A percentile compares a stretch with the other conserved stretches of the same genome.
These are phyloP conservation scores for Tetramorium alpestre DNA, from an alignment of 1,140 invertebrate genomes.

Conservation along the genomic window DNA sequence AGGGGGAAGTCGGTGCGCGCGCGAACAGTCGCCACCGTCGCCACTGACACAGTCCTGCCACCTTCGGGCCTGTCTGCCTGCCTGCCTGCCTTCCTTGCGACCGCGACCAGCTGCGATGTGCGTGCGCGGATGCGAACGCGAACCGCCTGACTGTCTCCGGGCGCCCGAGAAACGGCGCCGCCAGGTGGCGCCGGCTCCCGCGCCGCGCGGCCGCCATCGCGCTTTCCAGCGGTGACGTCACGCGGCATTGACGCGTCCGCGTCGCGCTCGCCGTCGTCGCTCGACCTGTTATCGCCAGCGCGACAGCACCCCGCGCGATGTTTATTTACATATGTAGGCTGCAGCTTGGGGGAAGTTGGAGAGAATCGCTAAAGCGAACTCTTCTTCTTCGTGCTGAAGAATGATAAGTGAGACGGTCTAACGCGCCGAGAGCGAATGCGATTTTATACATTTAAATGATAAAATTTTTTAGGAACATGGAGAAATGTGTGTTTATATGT, in stretches of 20 bases:
- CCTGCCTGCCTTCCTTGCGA: conserved; percentile 12
- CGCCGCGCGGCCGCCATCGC: not conserved
- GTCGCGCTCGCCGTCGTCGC: too few relatives aligned
- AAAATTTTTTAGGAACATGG: not conserved
- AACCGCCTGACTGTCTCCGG: conserved; percentile 2
- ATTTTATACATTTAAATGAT: not conserved
- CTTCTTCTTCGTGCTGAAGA: too few relatives aligned
- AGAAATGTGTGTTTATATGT: not conserved
- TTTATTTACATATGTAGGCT: not conserved
- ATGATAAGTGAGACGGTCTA: too few relatives aligned
- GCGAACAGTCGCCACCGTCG: conserved; percentile 71
- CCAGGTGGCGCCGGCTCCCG: conserved; percentile 44
- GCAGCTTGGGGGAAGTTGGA: not conserved
- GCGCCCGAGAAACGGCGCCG: not conserved
- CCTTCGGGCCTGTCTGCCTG: conserved; percentile 42
- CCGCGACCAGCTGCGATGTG: conserved; percentile 2
- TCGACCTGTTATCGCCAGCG: not conserved
- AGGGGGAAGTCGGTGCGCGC: conserved; percentile 2
- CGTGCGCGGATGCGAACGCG: conserved; percentile 3
- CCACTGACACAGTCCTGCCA: conserved; percentile 71
- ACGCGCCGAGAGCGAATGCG: too few relatives aligned
- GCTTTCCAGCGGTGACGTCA: not conserved
- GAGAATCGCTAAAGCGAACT: too few relatives aligned
- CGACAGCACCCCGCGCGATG: not conserved
- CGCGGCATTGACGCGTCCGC: conserved; percentile 6